Evolutionary conservation across 2,888 invertebrate genomes (phyloP).

Genomic region (Penaeus monodon): DNA sequence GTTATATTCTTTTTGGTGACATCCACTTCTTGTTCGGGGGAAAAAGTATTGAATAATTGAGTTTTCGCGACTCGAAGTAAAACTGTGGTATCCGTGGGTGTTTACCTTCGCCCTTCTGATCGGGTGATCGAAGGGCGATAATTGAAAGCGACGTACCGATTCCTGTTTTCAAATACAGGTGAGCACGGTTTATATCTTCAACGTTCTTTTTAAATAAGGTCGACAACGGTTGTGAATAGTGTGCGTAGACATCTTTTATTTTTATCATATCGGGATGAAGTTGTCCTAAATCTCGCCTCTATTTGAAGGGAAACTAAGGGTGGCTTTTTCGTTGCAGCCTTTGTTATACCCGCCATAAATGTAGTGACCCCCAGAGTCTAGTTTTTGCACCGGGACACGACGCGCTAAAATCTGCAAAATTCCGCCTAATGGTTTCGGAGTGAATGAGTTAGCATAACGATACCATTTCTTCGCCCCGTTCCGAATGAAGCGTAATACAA

Average conservation of each 20-base stretch:
- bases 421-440: slow-evolving; percentile 25
- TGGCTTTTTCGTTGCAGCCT: not conserved
- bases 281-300: not conserved
- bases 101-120: too few relatives aligned
- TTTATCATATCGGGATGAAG: not conserved
- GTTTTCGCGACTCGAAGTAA: too few relatives aligned
- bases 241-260: not conserved
- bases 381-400: slow-evolving; percentile 26
- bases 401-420: slow-evolving; percentile 36
- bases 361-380: slow-evolving; percentile 27
- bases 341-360: slow-evolving; percentile 36
- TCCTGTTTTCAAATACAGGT: too few relatives aligned
- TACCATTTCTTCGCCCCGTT: not conserved
- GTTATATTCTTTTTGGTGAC: too few relatives aligned
- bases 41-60: too few relatives aligned
- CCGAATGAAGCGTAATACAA: not conserved
- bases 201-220: too few relatives aligned
- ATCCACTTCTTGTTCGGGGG: too few relatives aligned
- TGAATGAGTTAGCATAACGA: slow-evolving; percentile 34
- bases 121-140: too few relatives aligned
- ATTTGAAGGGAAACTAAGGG: not conserved
- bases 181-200: too few relatives aligned
- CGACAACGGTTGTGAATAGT: not conserved
- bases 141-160: too few relatives aligned
- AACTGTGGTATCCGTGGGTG: too few relatives aligned